Evolutionary conservation across 2,113 vertebrate species (phyloP).

Genomic region (Xenopus borealis): DNA sequence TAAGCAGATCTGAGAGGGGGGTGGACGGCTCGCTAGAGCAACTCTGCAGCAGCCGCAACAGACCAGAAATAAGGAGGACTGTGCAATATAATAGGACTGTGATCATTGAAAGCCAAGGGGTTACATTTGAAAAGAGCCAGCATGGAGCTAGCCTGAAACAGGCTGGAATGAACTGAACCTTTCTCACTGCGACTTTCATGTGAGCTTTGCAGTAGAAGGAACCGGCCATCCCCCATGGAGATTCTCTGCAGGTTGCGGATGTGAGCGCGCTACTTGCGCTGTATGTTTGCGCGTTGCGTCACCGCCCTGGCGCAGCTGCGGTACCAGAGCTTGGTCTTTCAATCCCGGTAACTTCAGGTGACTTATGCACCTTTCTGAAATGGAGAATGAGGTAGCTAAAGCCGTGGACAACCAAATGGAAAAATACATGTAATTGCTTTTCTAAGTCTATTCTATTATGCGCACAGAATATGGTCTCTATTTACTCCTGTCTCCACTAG

Average conservation of each 20-base stretch:
- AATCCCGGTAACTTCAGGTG: background rate
- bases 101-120: background rate
- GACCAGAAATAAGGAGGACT: constrained; percentile 4
- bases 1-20: constrained; percentile 29
- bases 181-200: too few species aligned
- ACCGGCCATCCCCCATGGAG: background rate
- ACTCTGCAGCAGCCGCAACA: background rate
- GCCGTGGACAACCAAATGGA: constrained; percentile 66
- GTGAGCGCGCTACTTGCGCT: too few species aligned
- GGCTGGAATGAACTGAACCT: too few species aligned
- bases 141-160: constrained; percentile 10
- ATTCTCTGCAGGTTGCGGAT: background rate
- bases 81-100: constrained; percentile 1
- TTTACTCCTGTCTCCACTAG: too few species aligned
- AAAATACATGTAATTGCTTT: constrained; percentile 64
- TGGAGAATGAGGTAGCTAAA: constrained; percentile 63
- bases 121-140: background rate
- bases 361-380: constrained; percentile 38
- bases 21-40: constrained; percentile 6
- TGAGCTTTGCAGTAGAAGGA: too few species aligned
- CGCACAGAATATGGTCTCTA: background rate
- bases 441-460: background rate
- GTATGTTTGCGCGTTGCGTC: background rate
- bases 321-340: background rate
- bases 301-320: background rate